These are phyloP conservation scores for Theocolax elegans DNA, from an alignment of 1,140 invertebrate genomes.

Conservation along the genomic window DNA sequence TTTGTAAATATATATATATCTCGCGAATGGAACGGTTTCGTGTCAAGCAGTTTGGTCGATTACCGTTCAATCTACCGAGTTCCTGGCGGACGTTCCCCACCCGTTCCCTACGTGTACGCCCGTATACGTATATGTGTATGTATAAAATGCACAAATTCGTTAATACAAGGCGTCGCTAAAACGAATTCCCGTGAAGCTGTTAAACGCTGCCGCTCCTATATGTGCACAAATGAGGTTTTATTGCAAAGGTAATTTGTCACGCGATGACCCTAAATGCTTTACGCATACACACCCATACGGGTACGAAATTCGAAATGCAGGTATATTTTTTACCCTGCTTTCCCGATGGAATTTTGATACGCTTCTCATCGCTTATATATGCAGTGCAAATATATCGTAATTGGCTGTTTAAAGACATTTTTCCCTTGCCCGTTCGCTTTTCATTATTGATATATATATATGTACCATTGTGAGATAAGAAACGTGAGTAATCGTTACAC, in stretches of 20 bases:
- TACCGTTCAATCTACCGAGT: constrained; percentile 4
- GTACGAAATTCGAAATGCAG: too few species aligned
- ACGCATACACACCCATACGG: neutral
- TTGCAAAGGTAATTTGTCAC: constrained; percentile 19
- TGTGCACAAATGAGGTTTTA: constrained; percentile 5
- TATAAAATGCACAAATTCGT: neutral
- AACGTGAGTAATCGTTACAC: too few species aligned
- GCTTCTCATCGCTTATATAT: too few species aligned
- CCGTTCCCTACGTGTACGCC: neutral
- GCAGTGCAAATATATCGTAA: too few species aligned
- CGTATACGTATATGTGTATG: neutral
- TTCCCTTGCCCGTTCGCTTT: too few species aligned
- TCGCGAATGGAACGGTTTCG: neutral
- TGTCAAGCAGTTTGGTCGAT: constrained; percentile 12
- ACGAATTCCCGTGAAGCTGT: neutral
- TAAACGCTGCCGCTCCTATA: neutral
- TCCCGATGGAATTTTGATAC: too few species aligned
- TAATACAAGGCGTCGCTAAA: neutral
- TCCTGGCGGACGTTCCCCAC: too few species aligned
- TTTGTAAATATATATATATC: constrained; percentile 28
- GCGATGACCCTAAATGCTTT: neutral
- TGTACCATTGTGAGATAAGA: too few species aligned
- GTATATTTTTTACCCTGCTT: too few species aligned
- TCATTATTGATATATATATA: too few species aligned
- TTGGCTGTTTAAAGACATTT: too few species aligned